phyloP scores from a whole-genome alignment of 2,888 invertebrate species.

The Hirudinaria manillensis region DNA sequence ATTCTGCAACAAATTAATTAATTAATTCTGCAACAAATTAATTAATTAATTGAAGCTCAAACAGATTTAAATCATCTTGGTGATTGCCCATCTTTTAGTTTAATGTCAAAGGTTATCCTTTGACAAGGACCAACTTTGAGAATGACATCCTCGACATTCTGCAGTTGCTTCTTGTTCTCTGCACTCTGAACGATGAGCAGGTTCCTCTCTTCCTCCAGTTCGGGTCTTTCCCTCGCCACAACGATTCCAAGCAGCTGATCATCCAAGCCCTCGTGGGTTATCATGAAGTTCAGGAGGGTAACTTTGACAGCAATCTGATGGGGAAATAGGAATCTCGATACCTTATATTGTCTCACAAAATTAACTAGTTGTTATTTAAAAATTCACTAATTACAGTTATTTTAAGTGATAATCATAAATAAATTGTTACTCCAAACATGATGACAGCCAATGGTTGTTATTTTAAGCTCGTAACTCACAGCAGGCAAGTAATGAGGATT shows the following conservation, averaged over 20 bases:
- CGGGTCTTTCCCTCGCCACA: constrained; percentile 55
- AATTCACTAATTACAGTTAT: neutral
- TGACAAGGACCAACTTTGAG: constrained; percentile 19
- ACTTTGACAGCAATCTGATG: constrained; percentile 43
- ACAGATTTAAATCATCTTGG: too few relatives aligned
- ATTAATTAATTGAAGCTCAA: neutral
- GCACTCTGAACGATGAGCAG: constrained; percentile 55
- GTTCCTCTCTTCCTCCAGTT: constrained; percentile 56
- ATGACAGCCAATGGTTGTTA: neutral
- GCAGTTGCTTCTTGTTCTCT: constrained; percentile 51
- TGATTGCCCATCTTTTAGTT: neutral
- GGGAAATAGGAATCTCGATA: neutral
- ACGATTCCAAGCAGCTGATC: constrained; percentile 57
- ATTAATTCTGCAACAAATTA: too few relatives aligned
- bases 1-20: too few relatives aligned
- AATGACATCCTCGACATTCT: constrained; percentile 32
- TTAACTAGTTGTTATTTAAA: too few relatives aligned
- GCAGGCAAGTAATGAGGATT: constrained; percentile 57
- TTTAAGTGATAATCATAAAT: neutral
- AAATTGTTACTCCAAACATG: neutral
- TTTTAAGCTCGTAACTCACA: neutral
- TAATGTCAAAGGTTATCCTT: neutral
- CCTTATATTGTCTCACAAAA: neutral
- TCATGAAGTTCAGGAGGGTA: constrained; percentile 57
- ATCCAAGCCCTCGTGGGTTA: constrained; percentile 56